Evolutionary conservation across 2,888 invertebrate genomes (phyloP), one percentile per base, ranked within the genome.

Genomic region (Patella depressa): DNA sequence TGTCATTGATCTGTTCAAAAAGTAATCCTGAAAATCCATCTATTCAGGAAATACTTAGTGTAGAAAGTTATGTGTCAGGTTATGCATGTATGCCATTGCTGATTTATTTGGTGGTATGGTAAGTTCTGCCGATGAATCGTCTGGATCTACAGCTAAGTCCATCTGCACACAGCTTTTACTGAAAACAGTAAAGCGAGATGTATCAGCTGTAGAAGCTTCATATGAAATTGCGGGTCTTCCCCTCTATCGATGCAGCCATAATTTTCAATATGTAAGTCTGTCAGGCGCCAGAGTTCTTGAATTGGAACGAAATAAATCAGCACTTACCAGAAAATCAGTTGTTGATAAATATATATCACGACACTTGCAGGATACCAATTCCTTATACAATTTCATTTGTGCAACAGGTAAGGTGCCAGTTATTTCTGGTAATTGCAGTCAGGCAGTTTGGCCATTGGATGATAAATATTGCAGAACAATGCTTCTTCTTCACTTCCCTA

Each of bases 1-100:
- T 85, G n/a, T 81, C 80, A 0, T 24, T 86, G 2, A 84, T 85
- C 54, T 19, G 84, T 15, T 85, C 83, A 54, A 80, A 82, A 79
- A 82, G 79, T 75, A 12, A 72, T 15, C 79, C 82, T 53, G 74
- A 83, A 53, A 85, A 80, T 79, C 82, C 81, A 17, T 81, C 82
- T n/a, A 80, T 76, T 17, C 54, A 82, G 76, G 84, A 85, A n/a
- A 85, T 85, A 11, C 65, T 83, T 53, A 81, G 75, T 72, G 80
- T 79, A 45, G 83, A 78, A 75, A 80, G 78, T 73, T 81, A 79
- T 12, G 59, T 59, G 3, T n/a, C n/a, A n/a, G 59, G 59, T n/a
- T 59, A 59, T 59, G 59, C 59, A 1, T 86, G 83, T 71, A 85
- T 5, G 81, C 83, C 34, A 24, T 81, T 34, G 69, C 34, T 19